Base-by-base conservation (phyloP, 2,113 vertebrate species). In the Rutilus rutilus region DNA sequence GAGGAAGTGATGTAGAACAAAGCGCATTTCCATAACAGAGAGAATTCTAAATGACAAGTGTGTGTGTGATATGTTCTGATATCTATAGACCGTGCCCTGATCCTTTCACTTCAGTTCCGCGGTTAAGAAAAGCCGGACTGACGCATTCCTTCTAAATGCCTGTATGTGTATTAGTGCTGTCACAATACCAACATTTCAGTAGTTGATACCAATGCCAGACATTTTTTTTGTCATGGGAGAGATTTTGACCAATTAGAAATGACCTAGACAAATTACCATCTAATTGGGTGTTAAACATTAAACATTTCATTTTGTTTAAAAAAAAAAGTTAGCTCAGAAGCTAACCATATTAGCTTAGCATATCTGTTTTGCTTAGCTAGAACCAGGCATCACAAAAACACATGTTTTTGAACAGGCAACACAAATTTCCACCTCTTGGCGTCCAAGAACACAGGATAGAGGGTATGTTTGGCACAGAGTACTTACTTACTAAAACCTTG, bases 11-110 rank as follows among this genome's bases (percentile, higher is more conserved):
- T 65, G n/a, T 57, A 50, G 60, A 67, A 60, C 82, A 75, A 25
- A 71, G 50, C 8, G 14, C 36, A 87, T 86, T 86, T 80, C 64
- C 64, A 71, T 59, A 60, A 79, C 75, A 79, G 19, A 87, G 74
- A 80, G 76, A 79, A 80, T 80, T 36, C 5, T 19, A 60, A 73
- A 81, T 50, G 54, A 81, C 39, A 45, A 50, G 83, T 1, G 64
- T 64, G 73, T 50, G 52, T 27, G 50, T 23, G 54, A 36, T 64
- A 65, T 50, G 39, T 81, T 65, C 15, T 81, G 42, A 67, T 65
- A 33, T 50, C 78, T 21, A 65, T 12, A 67, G 25, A 21, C 62
- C 5, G 19, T 0, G 10, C 15, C 25, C 23, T 33, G 60, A 81
- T 30, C 25, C 25, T 50, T 73, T 73, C 69, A 73, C 69, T 12